phyloP scores from a whole-genome alignment of 2,888 invertebrate genomes.

The Dryococelus australis region DNA sequence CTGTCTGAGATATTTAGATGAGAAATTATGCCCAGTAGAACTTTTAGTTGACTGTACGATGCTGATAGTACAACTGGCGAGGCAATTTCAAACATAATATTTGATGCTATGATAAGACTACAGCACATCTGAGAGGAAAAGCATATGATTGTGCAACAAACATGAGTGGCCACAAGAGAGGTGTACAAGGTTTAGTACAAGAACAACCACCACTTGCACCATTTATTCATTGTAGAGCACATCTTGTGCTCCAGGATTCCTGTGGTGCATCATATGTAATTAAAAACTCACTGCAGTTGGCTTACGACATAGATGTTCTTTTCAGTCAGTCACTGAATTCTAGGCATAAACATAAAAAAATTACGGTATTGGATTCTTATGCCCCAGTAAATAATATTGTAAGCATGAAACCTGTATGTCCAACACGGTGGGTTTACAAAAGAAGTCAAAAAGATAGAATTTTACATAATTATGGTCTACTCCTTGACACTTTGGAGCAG shows the following conservation, averaged over 20 bases:
- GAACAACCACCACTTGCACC: background rate
- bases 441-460: no score
- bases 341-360: no score
- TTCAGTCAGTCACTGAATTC: background rate
- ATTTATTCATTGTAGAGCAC: background rate
- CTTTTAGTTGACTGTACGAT: background rate
- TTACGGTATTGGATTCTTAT: no score
- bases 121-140: background rate
- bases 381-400: no score
- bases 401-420: no score
- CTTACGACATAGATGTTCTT: background rate
- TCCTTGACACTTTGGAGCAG: no score
- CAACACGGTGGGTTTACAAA: no score
- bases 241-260: background rate
- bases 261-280: background rate
- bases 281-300: background rate
- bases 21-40: background rate
- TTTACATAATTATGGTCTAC: no score
- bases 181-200: background rate
- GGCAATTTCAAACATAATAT: background rate
- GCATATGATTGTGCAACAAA: background rate
- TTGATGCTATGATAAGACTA: background rate
- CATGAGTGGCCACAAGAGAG: slow-evolving; percentile 8
- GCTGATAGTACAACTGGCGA: background rate
- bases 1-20: background rate